These are phyloP conservation scores for Gallinago jamesoni DNA, from an alignment of 2,113 vertebrate species.

Conservation along the genomic window DNA sequence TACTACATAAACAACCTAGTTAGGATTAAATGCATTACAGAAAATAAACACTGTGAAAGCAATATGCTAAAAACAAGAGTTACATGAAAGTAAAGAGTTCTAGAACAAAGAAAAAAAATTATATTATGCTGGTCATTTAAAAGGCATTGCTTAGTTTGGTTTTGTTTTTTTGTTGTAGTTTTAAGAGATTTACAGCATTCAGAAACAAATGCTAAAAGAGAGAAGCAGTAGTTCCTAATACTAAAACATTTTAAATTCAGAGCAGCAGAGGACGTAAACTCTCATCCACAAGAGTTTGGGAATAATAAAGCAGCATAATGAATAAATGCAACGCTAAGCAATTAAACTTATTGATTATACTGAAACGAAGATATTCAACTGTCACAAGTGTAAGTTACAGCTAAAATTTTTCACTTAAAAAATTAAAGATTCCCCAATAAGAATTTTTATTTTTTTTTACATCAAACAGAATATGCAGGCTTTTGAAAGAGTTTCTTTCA, in stretches of 20 bases:
- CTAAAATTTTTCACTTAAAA: neutral
- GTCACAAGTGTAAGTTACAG: neutral
- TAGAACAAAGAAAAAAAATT: neutral
- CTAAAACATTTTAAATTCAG: neutral
- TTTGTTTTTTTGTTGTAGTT: neutral
- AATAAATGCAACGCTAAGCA: neutral
- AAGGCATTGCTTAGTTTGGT: neutral
- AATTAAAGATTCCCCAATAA: neutral
- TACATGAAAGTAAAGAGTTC: neutral
- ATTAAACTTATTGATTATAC: neutral
- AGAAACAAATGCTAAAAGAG: neutral
- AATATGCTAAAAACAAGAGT: neutral
- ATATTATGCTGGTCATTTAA: neutral
- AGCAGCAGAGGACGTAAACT: neutral
- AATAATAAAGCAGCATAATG: neutral
- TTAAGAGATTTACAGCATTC: neutral
- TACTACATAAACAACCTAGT: neutral
- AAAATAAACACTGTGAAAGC: neutral
- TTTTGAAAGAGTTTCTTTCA: neutral
- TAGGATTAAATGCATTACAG: neutral
- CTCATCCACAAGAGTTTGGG: neutral
- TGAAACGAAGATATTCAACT: neutral
- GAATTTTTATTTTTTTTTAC: neutral
- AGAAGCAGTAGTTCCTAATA: neutral
- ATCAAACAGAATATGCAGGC: neutral